phyloP scores from a whole-genome alignment of 2,113 vertebrate species.

The Otolemur garnettii region DNA sequence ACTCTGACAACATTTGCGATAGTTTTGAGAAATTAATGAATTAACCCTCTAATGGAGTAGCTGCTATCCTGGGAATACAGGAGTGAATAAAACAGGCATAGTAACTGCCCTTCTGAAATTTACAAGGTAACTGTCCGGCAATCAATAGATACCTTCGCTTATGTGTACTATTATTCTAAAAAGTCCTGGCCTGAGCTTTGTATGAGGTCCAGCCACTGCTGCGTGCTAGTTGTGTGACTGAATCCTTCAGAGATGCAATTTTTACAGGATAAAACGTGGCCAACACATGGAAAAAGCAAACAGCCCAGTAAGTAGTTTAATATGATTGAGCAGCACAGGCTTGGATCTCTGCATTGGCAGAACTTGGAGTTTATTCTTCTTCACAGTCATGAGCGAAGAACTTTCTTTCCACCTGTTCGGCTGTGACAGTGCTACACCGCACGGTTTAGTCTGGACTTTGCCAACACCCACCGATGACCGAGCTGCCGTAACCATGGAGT shows the following conservation, averaged over 20 bases:
- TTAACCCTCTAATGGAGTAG: not conserved
- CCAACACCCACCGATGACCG: not conserved
- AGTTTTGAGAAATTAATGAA: not conserved
- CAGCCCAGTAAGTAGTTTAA: fast-evolving
- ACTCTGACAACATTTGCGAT: not conserved
- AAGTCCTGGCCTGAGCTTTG: not conserved
- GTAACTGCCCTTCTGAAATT: too few species aligned
- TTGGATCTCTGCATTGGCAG: not conserved
- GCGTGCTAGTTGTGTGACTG: not conserved
- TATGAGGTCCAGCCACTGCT: too few species aligned
- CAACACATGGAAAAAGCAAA: not conserved
- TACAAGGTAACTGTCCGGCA: not conserved
- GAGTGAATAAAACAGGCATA: not conserved
- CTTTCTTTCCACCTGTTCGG: not conserved
- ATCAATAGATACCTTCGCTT: not conserved
- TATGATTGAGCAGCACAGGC: not conserved
- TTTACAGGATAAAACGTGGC: not conserved
- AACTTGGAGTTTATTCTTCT: not conserved
- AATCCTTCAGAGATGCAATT: not conserved
- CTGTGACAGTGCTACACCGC: not conserved
- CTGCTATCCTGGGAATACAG: not conserved
- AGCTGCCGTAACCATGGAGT: not conserved
- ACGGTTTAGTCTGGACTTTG: not conserved
- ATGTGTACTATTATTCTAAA: not conserved
- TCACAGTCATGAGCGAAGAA: not conserved